Conservation (phyloP, 2,888 invertebrate species). For the Ctenicera cuprea region DNA sequence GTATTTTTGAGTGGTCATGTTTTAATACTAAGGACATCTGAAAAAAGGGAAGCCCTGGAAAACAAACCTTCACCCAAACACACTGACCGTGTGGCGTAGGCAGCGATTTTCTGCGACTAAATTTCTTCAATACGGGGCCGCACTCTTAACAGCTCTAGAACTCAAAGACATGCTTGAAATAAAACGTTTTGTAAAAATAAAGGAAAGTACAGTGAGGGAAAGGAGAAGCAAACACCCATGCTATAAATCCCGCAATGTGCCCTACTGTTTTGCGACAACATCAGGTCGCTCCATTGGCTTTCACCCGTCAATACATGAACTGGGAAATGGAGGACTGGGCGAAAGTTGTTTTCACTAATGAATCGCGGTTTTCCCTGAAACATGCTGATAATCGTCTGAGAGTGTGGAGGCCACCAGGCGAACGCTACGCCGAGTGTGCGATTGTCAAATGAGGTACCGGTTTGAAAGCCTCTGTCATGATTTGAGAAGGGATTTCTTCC, state of each 20-base stretch:
- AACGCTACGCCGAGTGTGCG: constrained; percentile 6
- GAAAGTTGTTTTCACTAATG: constrained; percentile 10
- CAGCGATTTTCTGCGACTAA: background rate
- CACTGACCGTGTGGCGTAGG: no score
- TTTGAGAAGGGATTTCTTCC: background rate
- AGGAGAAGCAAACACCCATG: background rate
- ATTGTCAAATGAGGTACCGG: background rate
- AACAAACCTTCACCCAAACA: no score
- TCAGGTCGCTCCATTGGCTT: background rate
- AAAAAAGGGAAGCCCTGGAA: no score
- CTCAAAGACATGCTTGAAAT: background rate
- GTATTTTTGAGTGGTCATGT: no score
- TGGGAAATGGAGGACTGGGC: constrained; percentile 13
- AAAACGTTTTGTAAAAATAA: background rate
- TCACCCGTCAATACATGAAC: background rate
- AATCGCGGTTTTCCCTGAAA: background rate
- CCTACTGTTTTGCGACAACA: no score
- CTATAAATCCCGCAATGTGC: background rate
- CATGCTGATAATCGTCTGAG: constrained; percentile 5
- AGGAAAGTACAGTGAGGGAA: constrained; percentile 4
- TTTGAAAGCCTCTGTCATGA: background rate
- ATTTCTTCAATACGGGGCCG: background rate
- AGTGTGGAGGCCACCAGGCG: background rate
- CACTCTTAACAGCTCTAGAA: background rate
- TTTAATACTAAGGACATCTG: no score